Percentiles rank a stretch among this genome's conserved stretches.
Conservation (phyloP, 2,113 vertebrate species). For the Periophthalmus modestus region DNA sequence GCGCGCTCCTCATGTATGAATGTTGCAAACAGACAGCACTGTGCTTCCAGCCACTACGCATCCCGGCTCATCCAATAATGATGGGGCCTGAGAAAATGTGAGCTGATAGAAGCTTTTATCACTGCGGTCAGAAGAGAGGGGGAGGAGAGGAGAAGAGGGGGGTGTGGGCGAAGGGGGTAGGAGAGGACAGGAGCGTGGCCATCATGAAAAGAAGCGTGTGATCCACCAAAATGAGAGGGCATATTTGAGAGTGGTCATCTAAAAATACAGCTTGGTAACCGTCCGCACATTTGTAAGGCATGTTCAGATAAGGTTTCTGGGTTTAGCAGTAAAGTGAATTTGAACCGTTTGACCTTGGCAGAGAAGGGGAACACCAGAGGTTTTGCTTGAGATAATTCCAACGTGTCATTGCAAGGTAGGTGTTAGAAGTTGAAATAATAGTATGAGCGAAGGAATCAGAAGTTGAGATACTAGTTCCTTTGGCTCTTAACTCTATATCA, state of each 20-base stretch:
- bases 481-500: too few species aligned
- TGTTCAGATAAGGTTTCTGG: too few species aligned
- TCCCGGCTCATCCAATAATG: slow-evolving; percentile 64
- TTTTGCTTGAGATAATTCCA: too few species aligned
- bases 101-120: slow-evolving; percentile 54
- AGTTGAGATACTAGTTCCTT: too few species aligned
- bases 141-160: neutral
- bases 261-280: too few species aligned
- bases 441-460: too few species aligned
- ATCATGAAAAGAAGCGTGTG: neutral
- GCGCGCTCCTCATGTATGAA: slow-evolving; percentile 28
- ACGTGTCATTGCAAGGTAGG: too few species aligned
- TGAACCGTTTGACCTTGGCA: too few species aligned
- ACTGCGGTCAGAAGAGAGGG: slow-evolving; percentile 23
- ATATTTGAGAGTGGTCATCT: neutral
- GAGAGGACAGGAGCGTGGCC: neutral
- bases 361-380: too few species aligned
- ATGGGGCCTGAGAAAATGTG: slow-evolving; percentile 58
- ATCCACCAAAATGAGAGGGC: neutral
- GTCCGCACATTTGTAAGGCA: too few species aligned
- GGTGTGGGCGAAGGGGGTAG: neutral
- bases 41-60: slow-evolving; percentile 49
- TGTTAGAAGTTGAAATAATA: too few species aligned
- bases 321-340: too few species aligned
- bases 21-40: slow-evolving; percentile 63